Evolutionary conservation across 2,888 invertebrate species (phyloP), one percentile per base, ranked within the genome.

Genomic region (Cantharis nigra): DNA sequence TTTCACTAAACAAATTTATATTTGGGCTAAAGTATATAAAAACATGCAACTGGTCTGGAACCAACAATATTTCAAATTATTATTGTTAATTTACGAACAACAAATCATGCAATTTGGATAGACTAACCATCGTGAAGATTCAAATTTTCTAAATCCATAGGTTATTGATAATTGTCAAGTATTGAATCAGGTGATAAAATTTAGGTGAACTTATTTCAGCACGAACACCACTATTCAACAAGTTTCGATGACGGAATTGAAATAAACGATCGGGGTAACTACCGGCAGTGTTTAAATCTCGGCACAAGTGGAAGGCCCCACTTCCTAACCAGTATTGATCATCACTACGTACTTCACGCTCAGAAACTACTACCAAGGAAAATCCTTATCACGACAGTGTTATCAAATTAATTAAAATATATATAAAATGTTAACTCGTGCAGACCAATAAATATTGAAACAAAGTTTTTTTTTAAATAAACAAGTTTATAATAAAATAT

Each of bases 211-310:
- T 69, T 69, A 69, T 30, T 69, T 28, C 14, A 64, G 67, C 76
- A 75, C 71, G 65, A 71, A 13, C 69, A 63, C 72, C 69, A n/a
- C 18, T 9, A 72, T 70, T 65, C 72, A 70, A 49, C 26, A 70
- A 75, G 49, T 70, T 73, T 72, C 74, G 65, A 67, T 70, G 70
- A 71, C 26, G 70, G 49, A 67, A 67, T 65, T 63, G 69, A 62
- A 69, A 74, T 67, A 79, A 79, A 75, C 77, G 77, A 26, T 69
- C 20, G 18, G 71, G 69, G 49, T 79, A 33, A 65, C 74, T 70
- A 20, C 73, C 74, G 78, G 70, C 64, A 70, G 30, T 73, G 78
- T 78, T 79, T 78, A 79, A 79, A 79, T 79, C 79, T 75, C 75
- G n/a, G 74, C 69, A 75, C 70, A 79, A 79, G 78, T 78, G 79